Evolutionary conservation across 2,113 vertebrate species (phyloP).

Genomic region (Malurus elegans): DNA sequence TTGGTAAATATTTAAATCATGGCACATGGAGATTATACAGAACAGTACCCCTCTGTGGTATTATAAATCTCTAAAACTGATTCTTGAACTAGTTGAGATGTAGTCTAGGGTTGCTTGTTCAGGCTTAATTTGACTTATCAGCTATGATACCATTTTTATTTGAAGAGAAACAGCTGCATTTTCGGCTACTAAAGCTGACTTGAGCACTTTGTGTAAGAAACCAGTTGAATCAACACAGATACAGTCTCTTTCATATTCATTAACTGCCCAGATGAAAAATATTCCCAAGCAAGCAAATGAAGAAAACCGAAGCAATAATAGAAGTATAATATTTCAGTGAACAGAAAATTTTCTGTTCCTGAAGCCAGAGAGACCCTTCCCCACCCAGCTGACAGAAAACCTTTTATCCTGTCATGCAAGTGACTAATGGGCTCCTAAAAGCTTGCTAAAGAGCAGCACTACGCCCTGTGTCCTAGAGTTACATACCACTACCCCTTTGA

Average conservation of each 20-base stretch:
- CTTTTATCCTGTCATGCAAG: neutral
- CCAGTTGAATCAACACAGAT: constrained; percentile 54
- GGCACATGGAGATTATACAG: constrained; percentile 27
- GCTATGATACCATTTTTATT: constrained; percentile 44
- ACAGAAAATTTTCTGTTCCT: neutral
- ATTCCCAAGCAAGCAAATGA: constrained; percentile 37
- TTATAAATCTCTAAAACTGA: constrained; percentile 56
- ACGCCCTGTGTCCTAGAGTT: neutral
- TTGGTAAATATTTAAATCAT: constrained; percentile 43
- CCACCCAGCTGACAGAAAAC: neutral
- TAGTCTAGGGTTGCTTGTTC: constrained; percentile 54
- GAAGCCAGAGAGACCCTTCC: neutral
- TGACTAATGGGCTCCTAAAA: neutral
- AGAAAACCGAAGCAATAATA: neutral
- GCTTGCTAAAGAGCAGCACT: neutral
- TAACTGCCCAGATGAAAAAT: constrained; percentile 15
- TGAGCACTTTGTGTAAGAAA: constrained; percentile 20
- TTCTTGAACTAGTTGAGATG: constrained; percentile 59
- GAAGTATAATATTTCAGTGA: neutral
- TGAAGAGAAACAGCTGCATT: constrained; percentile 59
- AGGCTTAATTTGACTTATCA: constrained; percentile 70
- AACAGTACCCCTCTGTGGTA: constrained; percentile 17
- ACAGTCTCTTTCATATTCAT: constrained; percentile 39
- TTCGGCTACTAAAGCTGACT: constrained; percentile 52
- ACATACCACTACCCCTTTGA: neutral